Percentiles rank a stretch among this genome's conserved stretches.
These are phyloP conservation scores for Hemicrepidius hirtus DNA, from an alignment of 2,888 invertebrate species.

Conservation along the genomic window DNA sequence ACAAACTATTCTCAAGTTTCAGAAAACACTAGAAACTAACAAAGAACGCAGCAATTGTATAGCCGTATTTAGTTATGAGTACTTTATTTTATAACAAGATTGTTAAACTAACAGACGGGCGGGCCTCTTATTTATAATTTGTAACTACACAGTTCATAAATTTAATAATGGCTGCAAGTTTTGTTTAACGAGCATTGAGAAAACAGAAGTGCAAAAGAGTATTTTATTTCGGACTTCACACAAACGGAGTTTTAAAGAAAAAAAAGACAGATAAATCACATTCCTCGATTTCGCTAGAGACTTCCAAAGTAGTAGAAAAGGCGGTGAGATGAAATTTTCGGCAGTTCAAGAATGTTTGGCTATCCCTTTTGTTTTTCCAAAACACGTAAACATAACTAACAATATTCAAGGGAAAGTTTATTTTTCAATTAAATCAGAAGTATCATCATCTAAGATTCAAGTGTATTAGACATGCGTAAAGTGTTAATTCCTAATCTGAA, in stretches of 20 bases:
- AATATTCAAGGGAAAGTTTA: background rate
- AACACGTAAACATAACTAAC: background rate
- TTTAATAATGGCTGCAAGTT: no score
- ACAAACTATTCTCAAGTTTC: no score
- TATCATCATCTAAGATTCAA: background rate
- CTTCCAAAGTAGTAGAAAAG: conserved; percentile 25
- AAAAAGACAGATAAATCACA: conserved; percentile 24
- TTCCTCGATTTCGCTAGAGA: conserved; percentile 24
- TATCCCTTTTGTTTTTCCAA: background rate
- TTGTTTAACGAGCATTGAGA: background rate
- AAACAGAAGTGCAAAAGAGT: background rate
- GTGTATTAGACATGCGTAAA: conserved; percentile 1
- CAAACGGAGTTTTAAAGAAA: background rate
- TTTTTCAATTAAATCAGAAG: no score
- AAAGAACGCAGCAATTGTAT: no score
- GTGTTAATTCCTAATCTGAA: conserved; percentile 3
- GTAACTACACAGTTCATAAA: no score
- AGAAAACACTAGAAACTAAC: no score
- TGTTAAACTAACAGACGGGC: no score
- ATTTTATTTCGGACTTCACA: background rate
- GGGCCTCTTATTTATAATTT: no score
- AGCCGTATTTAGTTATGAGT: no score
- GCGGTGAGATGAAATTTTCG: conserved; percentile 30
- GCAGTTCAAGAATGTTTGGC: conserved; percentile 26
- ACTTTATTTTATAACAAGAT: no score